A percentile compares a stretch with the other conserved stretches of the same genome.
Evolutionary conservation across 2,113 vertebrate genomes (phyloP).

Genomic region (Actinemys pallida): DNA sequence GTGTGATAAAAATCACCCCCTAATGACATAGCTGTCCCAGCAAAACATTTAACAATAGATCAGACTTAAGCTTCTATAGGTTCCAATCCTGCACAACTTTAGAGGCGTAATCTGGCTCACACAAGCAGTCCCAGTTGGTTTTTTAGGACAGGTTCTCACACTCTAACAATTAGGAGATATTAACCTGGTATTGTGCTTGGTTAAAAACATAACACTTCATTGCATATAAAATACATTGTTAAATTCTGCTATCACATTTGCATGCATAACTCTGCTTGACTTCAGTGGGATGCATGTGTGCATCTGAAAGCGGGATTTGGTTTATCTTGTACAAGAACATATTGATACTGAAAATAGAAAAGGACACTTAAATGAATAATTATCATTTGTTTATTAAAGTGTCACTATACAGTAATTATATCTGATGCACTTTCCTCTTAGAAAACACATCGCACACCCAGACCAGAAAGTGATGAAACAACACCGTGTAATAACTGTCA

Average conservation of each 20-base stretch:
- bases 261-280: background rate
- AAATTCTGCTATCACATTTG: background rate
- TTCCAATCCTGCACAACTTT: background rate
- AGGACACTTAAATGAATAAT: background rate
- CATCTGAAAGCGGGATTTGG: background rate
- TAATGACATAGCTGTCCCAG: background rate
- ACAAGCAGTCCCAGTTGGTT: background rate
- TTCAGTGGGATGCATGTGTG: background rate
- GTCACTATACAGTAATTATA: background rate
- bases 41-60: background rate
- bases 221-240: background rate
- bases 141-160: background rate
- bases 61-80: background rate
- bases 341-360: background rate
- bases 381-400: background rate
- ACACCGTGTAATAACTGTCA: slow-evolving; percentile 73
- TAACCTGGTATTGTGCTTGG: background rate
- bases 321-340: background rate
- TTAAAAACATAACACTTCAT: background rate
- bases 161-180: background rate
- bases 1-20: background rate
- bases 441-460: slow-evolving; percentile 81
- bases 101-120: background rate
- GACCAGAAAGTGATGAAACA: slow-evolving; percentile 74
- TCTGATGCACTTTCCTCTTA: slow-evolving; percentile 62